A percentile compares a stretch with the other conserved stretches of the same genome.
Evolutionary conservation across 2,888 invertebrate genomes (phyloP).

Genomic region (Toxonevra muliebris): DNA sequence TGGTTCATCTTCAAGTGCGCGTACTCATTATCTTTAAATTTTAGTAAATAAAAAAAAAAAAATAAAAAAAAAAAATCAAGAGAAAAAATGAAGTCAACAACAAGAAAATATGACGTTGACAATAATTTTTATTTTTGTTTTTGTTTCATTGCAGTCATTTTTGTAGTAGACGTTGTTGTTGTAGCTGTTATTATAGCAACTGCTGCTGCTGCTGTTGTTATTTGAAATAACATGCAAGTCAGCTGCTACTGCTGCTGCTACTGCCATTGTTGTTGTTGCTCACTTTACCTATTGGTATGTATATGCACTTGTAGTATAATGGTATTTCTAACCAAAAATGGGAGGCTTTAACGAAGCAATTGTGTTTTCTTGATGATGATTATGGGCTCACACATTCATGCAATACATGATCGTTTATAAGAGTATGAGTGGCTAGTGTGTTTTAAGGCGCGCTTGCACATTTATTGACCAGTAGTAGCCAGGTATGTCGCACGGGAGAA

Average conservation of each 20-base stretch:
- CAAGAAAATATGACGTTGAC: constrained; percentile 11
- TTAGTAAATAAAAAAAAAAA: no score
- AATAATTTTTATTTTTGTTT: constrained; percentile 15
- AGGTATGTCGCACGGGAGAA: constrained; percentile 23
- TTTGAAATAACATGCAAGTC: constrained; percentile 12
- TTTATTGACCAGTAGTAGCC: background rate
- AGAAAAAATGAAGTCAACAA: no score
- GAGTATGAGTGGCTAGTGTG: no score
- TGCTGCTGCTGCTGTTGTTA: background rate
- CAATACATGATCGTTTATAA: no score
- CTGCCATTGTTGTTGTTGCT: background rate
- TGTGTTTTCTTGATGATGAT: constrained; percentile 38
- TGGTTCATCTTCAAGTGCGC: no score
- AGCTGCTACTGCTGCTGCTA: background rate
- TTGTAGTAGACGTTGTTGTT: background rate
- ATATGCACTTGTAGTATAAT: background rate
- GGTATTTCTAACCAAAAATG: constrained; percentile 50
- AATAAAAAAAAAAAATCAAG: no score
- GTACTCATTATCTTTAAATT: no score
- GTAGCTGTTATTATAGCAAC: constrained; percentile 11
- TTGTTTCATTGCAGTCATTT: background rate
- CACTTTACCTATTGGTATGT: constrained; percentile 2
- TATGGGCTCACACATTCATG: constrained; percentile 21
- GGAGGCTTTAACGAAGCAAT: constrained; percentile 51
- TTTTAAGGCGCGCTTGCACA: no score